Base-by-base conservation (phyloP, 2,113 vertebrate genomes). In the Siphamia tubifer region DNA sequence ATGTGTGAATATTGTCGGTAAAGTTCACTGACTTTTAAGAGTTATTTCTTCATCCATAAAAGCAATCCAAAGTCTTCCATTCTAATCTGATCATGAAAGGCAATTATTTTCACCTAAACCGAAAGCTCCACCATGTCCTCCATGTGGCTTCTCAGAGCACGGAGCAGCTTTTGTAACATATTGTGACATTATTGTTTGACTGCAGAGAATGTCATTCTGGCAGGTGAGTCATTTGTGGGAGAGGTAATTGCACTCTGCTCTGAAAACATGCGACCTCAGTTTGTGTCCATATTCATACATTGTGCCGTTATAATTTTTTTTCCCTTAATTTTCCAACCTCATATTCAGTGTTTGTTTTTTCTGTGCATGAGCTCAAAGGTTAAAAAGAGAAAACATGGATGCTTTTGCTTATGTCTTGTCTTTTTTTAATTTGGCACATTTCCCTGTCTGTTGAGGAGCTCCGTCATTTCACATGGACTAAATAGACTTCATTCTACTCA, bases 151-250 rank as follows among this genome's bases (percentile, higher is more conserved):
- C 35, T 27, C 25, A 38, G 61, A 68, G 21, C 68, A 12, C 42
- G 54, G 49, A 31, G 67, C 60, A 74, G 73, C 68, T 82, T 48
- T 49, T 90, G 54, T 92, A 90, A 87, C 67, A n/a, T n/a, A n/a
- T n/a, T 91, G 16, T 93, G 84, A 77, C 82, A 48, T 92, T 94
- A 83, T 92, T 94, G 81, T 94, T 93, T 90, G 85, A 93, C 87
- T 85, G 84, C 93, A 94, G 95, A 94, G 85, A 89, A 66, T 92
- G 82, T 89, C 94, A 71, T 52, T 95, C 63, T 94, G 74, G 82
- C 90, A 95, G 94, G 95, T 97, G 89, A 94, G 96, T 94, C 83
- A 36, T 53, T 55, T 74, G 66, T 76, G 47, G 62, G 79, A 86
- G 84, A 90, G 90, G 89, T 86, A 79, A 84, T 55, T 57, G 35